Base-by-base conservation (phyloP, 2,888 invertebrate genomes). In the Exephanes ischioxanthus region DNA sequence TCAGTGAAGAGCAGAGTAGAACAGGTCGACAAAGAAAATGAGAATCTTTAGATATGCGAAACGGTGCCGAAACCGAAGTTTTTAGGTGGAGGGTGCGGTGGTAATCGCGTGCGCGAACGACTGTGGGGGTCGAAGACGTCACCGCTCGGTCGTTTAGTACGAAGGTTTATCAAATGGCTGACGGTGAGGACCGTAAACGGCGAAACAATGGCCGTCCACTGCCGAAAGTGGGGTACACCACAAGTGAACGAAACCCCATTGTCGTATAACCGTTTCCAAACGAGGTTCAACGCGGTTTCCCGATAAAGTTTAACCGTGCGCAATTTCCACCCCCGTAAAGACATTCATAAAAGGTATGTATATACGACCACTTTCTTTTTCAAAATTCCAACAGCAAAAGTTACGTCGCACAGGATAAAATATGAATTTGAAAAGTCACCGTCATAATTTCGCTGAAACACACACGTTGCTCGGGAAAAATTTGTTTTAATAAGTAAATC, bases 191-290 rank as follows among this genome's bases (percentile, higher is more conserved):
- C 45, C 73, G 58, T 82, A 83, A 83, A 86, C 66, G 72, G 71
- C 67, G 76, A 83, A 87, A 86, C 86, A 86, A 85, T 86, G 80
- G 78, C 51, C 11, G 51, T 14, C 73, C 37, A 14, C 58, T 58
- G 45, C 68, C 48, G 19, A 30, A 30, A 72, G 33, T 4, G 63
- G 33, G 33, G 30, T 72, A 68, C 16, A 61, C n/a, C 19, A 55
- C 78, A 22, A 70, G 41, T 37, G 78, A 61, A 51, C 19, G 58
- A 67, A 68, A 41, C 73, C 55, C 61, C 26, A 37, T 33, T 68
- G 16, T 58, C 45, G 78, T 58, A 26, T 16, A 58, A 48, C 41
- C 55, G 30, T 9, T 30, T 41, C 14, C 7, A 48, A 22, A 68
- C n/a, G 53, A 19, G 58, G 67, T 45, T 58, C 19, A 16, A 45